These are phyloP conservation scores for Stratiomys singularior DNA, from an alignment of 2,888 invertebrate genomes.

Conservation along the genomic window DNA sequence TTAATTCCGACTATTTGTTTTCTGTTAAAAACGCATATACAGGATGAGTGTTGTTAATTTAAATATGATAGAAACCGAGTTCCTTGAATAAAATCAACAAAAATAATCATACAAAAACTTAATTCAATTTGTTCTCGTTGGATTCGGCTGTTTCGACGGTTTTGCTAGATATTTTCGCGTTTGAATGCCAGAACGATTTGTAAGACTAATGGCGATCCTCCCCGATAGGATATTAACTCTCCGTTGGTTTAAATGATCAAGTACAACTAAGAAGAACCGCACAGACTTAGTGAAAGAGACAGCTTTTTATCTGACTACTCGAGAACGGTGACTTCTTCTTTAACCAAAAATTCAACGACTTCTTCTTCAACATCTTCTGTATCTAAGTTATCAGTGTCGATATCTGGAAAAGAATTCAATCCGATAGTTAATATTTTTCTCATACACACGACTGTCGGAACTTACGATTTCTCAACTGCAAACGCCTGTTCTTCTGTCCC, in stretches of 20 bases:
- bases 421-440: not conserved
- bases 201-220: constrained; percentile 31
- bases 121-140: not conserved
- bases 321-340: constrained; percentile 87
- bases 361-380: constrained; percentile 95
- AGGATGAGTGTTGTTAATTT: not conserved
- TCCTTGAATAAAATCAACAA: not conserved
- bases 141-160: not conserved
- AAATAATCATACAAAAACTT: not conserved
- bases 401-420: constrained; percentile 71
- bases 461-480: constrained; percentile 89
- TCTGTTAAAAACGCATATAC: no score
- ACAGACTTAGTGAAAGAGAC: not conserved
- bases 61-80: not conserved
- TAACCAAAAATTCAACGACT: constrained; percentile 96
- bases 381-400: constrained; percentile 93
- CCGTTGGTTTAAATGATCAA: not conserved
- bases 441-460: constrained; percentile 55
- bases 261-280: constrained; percentile 25
- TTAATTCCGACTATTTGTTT: not conserved
- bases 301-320: constrained; percentile 69
- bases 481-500: constrained; percentile 80
- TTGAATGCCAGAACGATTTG: constrained; percentile 20
- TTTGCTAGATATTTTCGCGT: not conserved
- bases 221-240: constrained; percentile 3